These are phyloP conservation scores for Tenthredo livida DNA, from an alignment of 2,888 invertebrate genomes.

Conservation along the genomic window DNA sequence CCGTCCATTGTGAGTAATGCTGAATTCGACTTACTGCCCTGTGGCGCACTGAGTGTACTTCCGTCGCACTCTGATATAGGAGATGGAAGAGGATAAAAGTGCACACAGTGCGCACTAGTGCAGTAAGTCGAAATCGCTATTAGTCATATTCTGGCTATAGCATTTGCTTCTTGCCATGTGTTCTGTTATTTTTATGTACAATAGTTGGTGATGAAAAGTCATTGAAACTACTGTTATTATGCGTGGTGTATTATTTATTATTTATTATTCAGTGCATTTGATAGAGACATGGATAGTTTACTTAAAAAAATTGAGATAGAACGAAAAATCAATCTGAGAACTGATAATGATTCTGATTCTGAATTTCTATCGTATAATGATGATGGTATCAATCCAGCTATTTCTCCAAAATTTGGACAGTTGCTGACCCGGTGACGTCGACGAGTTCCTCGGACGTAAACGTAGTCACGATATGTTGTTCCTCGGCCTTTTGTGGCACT, in stretches of 20 bases:
- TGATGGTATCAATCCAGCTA: slow-evolving; percentile 60
- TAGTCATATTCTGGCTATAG: not conserved
- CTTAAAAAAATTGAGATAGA: not conserved
- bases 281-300: not conserved
- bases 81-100: no score
- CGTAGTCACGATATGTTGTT: slow-evolving; percentile 84
- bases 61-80: no score
- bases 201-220: not conserved
- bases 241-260: no score
- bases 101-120: no score
- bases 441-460: slow-evolving; percentile 86
- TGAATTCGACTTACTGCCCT: no score
- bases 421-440: slow-evolving; percentile 85
- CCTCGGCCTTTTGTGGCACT: slow-evolving; percentile 83
- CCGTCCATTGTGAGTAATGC: slow-evolving; percentile 64
- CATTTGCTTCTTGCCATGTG: not conserved
- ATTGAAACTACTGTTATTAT: no score
- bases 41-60: no score
- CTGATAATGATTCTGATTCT: not conserved
- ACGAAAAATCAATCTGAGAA: not conserved
- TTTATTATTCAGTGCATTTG: no score
- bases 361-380: not conserved
- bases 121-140: no score
- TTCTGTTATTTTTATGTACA: not conserved
- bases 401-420: slow-evolving; percentile 80